A percentile compares a stretch with the other conserved stretches of the same genome.
Evolutionary conservation across 1,140 invertebrate genomes (phyloP).

Genomic region (Hetaerina americana): DNA sequence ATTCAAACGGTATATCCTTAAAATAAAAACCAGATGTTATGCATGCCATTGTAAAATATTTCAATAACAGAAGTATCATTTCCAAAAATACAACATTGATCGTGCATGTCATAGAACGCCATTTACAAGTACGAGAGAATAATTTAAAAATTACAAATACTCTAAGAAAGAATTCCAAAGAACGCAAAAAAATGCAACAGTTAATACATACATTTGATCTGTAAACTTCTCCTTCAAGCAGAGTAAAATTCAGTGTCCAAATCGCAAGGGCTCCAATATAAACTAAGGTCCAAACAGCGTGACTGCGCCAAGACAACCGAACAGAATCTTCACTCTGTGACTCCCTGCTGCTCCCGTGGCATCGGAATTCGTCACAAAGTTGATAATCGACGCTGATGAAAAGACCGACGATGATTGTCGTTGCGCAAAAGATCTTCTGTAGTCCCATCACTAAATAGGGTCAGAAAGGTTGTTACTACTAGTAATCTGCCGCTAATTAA

Average conservation of each 20-base stretch:
- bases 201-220: not conserved
- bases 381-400: constrained; percentile 48
- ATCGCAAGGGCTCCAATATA: constrained; percentile 37
- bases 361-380: constrained; percentile 44
- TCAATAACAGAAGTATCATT: not conserved
- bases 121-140: too few species aligned
- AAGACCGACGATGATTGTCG: constrained; percentile 40
- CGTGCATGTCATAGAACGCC: not conserved
- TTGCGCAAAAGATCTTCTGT: constrained; percentile 41
- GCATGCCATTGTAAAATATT: not conserved
- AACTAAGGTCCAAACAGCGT: constrained; percentile 39
- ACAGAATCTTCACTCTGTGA: constrained; percentile 19
- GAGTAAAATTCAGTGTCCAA: constrained; percentile 37
- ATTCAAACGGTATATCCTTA: not conserved
- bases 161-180: not conserved
- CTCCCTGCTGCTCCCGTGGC: constrained; percentile 33
- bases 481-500: not conserved
- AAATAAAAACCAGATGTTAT: not conserved
- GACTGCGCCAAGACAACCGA: constrained; percentile 33
- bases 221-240: constrained; percentile 31
- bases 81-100: not conserved
- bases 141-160: too few species aligned
- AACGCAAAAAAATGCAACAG: not conserved
- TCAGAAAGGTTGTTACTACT: too few species aligned
- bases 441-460: constrained; percentile 46